phyloP scores from a whole-genome alignment of 2,888 invertebrate genomes.

The Sarcophaga rosellei region DNA sequence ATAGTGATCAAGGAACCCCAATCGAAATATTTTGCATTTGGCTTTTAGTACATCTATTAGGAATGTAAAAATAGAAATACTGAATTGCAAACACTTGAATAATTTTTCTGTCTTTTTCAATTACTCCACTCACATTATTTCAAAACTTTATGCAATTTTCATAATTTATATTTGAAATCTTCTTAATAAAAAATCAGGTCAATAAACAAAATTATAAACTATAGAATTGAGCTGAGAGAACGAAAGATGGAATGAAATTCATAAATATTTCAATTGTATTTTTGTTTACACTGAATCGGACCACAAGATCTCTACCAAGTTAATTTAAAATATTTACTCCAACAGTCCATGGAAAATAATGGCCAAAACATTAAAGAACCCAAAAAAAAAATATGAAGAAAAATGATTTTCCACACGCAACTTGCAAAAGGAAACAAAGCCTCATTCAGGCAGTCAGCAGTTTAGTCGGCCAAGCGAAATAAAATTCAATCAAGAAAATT shows the following conservation, averaged over 20 bases:
- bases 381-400: constrained; percentile 4
- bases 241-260: background rate
- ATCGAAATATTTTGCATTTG: too few relatives aligned
- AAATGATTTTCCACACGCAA: constrained; percentile 59
- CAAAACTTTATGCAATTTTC: background rate
- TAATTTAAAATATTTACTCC: too few relatives aligned
- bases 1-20: too few relatives aligned
- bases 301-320: constrained; percentile 19
- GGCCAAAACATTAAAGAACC: constrained; percentile 35
- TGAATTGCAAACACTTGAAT: too few relatives aligned
- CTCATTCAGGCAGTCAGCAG: background rate
- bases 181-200: constrained; percentile 16
- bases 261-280: constrained; percentile 25
- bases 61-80: too few relatives aligned
- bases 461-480: background rate
- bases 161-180: background rate
- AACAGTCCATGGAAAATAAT: constrained; percentile 10
- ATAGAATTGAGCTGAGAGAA: background rate
- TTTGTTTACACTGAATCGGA: background rate
- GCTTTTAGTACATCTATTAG: too few relatives aligned
- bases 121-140: background rate
- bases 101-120: too few relatives aligned
- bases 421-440: constrained; percentile 16
- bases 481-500: constrained; percentile 47
- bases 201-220: constrained; percentile 7